Conservation (phyloP, 2,888 invertebrate species). For the Sinelater perroti region DNA sequence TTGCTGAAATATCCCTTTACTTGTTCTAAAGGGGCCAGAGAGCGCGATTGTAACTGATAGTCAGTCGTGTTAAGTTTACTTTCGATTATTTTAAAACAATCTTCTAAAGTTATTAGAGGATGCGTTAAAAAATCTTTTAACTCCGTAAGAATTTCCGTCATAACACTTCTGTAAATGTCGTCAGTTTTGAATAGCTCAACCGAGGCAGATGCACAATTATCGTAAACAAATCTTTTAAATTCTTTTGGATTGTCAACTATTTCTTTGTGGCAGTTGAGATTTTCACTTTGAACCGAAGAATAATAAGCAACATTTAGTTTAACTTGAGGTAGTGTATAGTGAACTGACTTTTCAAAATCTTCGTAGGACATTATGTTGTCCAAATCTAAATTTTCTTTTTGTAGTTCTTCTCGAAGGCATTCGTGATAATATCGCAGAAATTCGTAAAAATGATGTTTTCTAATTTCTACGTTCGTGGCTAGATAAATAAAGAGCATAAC, state of each 20-base stretch:
- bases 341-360: conserved; percentile 27
- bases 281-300: conserved; percentile 14
- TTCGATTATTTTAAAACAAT: conserved; percentile 44
- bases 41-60: background rate
- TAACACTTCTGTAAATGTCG: background rate
- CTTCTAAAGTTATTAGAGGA: conserved; percentile 42
- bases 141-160: conserved; percentile 16
- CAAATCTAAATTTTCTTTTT: conserved; percentile 22
- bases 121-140: conserved; percentile 14
- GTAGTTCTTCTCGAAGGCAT: conserved; percentile 21
- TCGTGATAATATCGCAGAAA: conserved; percentile 38
- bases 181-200: conserved; percentile 1
- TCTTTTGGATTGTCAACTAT: background rate
- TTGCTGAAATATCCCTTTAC: conserved; percentile 47
- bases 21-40: conserved; percentile 37
- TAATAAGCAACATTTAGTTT: conserved; percentile 33
- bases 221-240: conserved; percentile 22
- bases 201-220: conserved; percentile 8
- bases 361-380: conserved; percentile 16
- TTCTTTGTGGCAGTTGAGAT: conserved; percentile 21
- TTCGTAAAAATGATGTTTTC: conserved; percentile 39
- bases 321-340: conserved; percentile 32
- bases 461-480: conserved; percentile 36
- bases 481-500: conserved; percentile 57
- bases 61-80: conserved; percentile 32